Evolutionary conservation across 2,113 vertebrate species (phyloP).

Genomic region (Anthoscopus minutus): DNA sequence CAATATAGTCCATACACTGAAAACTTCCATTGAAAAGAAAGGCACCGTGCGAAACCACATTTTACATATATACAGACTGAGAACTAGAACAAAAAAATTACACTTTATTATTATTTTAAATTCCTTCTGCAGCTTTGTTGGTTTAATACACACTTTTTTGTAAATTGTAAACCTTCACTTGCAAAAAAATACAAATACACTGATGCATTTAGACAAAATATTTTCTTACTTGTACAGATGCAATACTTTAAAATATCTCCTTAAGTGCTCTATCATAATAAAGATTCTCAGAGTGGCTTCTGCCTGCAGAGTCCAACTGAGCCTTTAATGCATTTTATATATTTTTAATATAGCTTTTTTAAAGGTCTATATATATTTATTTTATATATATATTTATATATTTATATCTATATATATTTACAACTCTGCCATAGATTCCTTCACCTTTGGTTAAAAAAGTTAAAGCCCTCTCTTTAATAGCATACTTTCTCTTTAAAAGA

Average conservation of each 20-base stretch:
- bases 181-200: slow-evolving; percentile 93
- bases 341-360: slow-evolving; percentile 87
- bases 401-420: slow-evolving; percentile 87
- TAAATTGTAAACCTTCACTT: slow-evolving; percentile 99
- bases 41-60: slow-evolving; percentile 80
- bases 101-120: slow-evolving; percentile 75
- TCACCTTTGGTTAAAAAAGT: slow-evolving; percentile 88
- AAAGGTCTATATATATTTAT: slow-evolving; percentile 82
- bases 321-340: slow-evolving; percentile 83
- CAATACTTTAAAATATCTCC: slow-evolving; percentile 93
- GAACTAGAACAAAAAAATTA: slow-evolving; percentile 76
- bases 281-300: slow-evolving; percentile 85
- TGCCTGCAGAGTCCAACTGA: slow-evolving; percentile 95
- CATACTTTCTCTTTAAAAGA: slow-evolving; percentile 77
- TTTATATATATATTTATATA: slow-evolving; percentile 72
- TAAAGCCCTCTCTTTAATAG: slow-evolving; percentile 83
- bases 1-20: slow-evolving; percentile 67
- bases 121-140: slow-evolving; percentile 81
- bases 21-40: slow-evolving; percentile 79
- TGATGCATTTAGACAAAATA: slow-evolving; percentile 93
- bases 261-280: slow-evolving; percentile 86
- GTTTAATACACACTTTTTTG: slow-evolving; percentile 89
- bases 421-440: slow-evolving; percentile 85
- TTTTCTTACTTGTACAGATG: slow-evolving; percentile 93
- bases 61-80: slow-evolving; percentile 82